These are phyloP conservation scores for Psilanteris sp. DNA, from an alignment of 1,140 invertebrate genomes.

Conservation along the genomic window DNA sequence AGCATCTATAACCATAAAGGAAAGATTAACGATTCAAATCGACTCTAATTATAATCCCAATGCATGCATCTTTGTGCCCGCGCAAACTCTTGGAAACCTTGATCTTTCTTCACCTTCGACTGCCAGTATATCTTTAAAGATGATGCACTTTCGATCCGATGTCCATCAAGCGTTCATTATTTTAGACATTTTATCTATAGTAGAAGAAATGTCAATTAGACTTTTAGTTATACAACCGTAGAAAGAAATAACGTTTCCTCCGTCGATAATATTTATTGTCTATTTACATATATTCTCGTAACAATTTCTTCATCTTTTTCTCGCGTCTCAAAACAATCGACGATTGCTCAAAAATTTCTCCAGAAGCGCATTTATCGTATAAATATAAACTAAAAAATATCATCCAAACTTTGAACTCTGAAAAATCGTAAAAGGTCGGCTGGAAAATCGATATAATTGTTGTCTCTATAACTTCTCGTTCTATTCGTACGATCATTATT, in stretches of 20 bases:
- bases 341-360: no score
- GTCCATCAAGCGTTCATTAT: conserved; percentile 54
- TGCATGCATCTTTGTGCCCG: conserved; percentile 29
- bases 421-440: no score
- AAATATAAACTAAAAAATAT: no score
- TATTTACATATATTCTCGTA: no score
- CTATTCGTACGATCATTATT: no score
- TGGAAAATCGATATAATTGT: no score
- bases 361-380: no score
- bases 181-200: conserved; percentile 59
- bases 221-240: conserved; percentile 12
- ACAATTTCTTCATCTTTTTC: no score
- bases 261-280: neutral
- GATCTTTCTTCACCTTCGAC: conserved; percentile 62
- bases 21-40: conserved; percentile 62
- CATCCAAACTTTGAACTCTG: no score
- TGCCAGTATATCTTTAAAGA: conserved; percentile 39
- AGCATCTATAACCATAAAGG: conserved; percentile 61
- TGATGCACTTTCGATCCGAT: conserved; percentile 54
- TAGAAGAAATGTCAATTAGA: conserved; percentile 45
- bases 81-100: conserved; percentile 43
- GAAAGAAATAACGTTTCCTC: conserved; percentile 3
- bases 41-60: conserved; percentile 55
- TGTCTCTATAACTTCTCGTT: no score
- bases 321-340: no score